Base-by-base conservation (phyloP, 2,888 invertebrate species). In the Philereme vetulata region DNA sequence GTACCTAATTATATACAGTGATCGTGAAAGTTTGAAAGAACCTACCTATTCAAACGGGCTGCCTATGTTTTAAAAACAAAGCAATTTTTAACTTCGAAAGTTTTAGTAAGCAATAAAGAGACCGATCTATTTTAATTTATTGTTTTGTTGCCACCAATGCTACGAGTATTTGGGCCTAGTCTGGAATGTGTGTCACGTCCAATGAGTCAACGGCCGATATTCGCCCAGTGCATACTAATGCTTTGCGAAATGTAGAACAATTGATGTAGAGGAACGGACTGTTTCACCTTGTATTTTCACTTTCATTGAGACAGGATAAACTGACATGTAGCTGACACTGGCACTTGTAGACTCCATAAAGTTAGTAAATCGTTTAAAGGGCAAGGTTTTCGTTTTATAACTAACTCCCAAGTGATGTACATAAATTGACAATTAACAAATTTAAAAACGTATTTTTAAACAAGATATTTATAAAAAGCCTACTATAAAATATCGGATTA, bases 141-240 rank as follows among this genome's bases (percentile, higher is more conserved):
- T 51, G 54, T 61, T 58, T 48, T 43, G 56, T 62, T 51, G 50
- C 47, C 32, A 49, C 11, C 8, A 42, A 32, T 40, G 34, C 40
- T 49, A 35, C 36, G 51, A 42, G 44, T 46, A 51, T 60, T 65
- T 67, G 52, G 45, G 47, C 35, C 53, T 34, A 36, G 51, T 60
- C 65, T 60, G 61, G 45, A 45, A 60, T 63, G 66, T 61, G 50
- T 55, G 57, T 65, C 78, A 81, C 75, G 78, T 77, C 62, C 60
- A 57, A 60, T 72, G 70, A 72, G 71, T 75, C 76, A 74, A 72
- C 72, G 61, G 53, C 57, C 60, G 52, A 36, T 51, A 55, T 53
- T 61, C 71, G 72, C 68, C 56, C 58, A 60, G 56, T 66, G 80
- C 77, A 84, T 81, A 79, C 80, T 72, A 78, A 80, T 75, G 68